Percentiles rank a stretch among this genome's conserved stretches.
Conservation (phyloP, 2,797 vertebrate species). For the Crax fasciolata region DNA sequence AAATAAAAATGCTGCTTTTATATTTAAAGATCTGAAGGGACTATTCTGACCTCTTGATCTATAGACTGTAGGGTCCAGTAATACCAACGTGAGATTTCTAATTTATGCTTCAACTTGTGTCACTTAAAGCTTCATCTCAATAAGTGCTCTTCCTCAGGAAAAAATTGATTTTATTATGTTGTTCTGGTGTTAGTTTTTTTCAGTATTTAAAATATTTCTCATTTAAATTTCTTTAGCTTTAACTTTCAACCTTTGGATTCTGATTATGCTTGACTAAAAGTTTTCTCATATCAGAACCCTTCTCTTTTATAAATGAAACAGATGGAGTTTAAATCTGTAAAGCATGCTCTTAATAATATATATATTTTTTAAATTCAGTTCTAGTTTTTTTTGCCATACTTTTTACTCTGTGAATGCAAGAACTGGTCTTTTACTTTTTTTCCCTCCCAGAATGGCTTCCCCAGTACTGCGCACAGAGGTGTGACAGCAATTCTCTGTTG, state of each 20-base stretch:
- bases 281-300: neutral
- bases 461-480: neutral
- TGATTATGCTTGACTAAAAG: neutral
- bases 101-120: neutral
- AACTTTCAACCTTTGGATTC: neutral
- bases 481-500: neutral
- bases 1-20: constrained; percentile 5
- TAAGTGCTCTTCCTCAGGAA: neutral
- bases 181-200: neutral
- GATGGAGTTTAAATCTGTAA: neutral
- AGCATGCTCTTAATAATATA: neutral
- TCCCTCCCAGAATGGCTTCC: neutral
- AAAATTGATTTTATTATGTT: neutral
- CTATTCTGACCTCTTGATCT: neutral
- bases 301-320: neutral
- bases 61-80: neutral
- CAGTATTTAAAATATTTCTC: neutral
- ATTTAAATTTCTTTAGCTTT: neutral
- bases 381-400: fast-evolving
- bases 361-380: neutral
- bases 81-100: neutral
- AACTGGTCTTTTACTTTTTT: neutral
- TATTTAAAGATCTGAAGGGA: constrained; percentile 10
- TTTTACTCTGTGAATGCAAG: neutral
- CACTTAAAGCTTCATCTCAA: neutral